A percentile compares a stretch with the other conserved stretches of the same genome.
Evolutionary conservation across 1,140 invertebrate genomes (phyloP).

Genomic region (Panulirus ornatus): DNA sequence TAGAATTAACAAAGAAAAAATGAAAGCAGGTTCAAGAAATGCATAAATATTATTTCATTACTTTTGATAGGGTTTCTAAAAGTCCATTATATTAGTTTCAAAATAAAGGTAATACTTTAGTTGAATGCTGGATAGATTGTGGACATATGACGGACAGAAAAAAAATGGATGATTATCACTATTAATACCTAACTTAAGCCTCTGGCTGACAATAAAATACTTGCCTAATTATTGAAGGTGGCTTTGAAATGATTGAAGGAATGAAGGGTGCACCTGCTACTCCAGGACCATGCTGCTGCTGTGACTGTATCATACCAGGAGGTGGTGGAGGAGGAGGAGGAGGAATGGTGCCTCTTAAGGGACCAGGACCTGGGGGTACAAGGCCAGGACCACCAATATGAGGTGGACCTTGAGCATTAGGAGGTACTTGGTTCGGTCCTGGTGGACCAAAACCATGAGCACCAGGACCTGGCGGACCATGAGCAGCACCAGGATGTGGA

Average conservation of each 20-base stretch:
- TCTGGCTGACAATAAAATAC: too few species aligned
- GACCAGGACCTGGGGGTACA: conserved; percentile 35
- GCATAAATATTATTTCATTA: too few species aligned
- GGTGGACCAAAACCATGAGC: conserved; percentile 22
- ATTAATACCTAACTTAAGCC: too few species aligned
- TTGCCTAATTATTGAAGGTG: conserved; percentile 58
- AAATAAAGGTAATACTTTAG: too few species aligned
- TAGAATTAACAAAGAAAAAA: too few species aligned
- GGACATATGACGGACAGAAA: too few species aligned
- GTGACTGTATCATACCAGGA: conserved; percentile 16
- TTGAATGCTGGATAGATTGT: too few species aligned
- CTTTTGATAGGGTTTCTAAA: too few species aligned
- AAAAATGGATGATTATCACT: too few species aligned
- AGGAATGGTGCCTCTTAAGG: conserved; percentile 25
- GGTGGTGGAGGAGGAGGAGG: conserved; percentile 57
- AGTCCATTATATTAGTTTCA: too few species aligned
- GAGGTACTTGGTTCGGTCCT: conserved; percentile 43
- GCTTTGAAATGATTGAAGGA: conserved; percentile 51
- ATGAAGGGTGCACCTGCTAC: conserved; percentile 38
- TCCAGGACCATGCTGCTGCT: conserved; percentile 25
- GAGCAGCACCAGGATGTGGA: not conserved
- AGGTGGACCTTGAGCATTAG: conserved; percentile 2
- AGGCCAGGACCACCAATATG: conserved; percentile 29
- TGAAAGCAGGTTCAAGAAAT: too few species aligned
- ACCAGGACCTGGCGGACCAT: not conserved